Evolutionary conservation across 2,888 invertebrate species (phyloP), one percentile per base, ranked within the genome.

Genomic region (Trissolcus brochymenae): DNA sequence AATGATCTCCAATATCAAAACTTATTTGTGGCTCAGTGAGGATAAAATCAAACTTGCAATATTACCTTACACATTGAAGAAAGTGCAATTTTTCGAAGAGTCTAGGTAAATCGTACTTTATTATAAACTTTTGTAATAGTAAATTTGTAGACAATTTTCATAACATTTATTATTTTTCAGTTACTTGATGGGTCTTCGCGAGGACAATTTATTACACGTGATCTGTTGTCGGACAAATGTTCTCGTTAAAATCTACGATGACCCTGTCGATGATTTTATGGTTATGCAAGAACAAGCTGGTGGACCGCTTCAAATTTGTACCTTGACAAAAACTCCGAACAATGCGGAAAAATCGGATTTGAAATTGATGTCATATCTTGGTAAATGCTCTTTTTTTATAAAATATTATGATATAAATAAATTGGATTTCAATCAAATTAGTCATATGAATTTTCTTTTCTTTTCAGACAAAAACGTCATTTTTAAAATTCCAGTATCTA

Each of bases 401-500:
- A 9, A 53, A n/a, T 29, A n/a, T n/a, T n/a, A n/a, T n/a, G n/a
- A n/a, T n/a, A n/a, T 0, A 55, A 11, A 35, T 16, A 35, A 55
- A 35, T 66, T 59, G n/a, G n/a, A 14, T 53, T 60, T 62, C 29
- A 40, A 17, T 21, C 17, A 51, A 40, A 50, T 29, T 35, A 29
- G 50, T 11, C 4, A 50, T 17, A 43, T 65, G n/a, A n/a, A 59
- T 29, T 19, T 19, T 1, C 4, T 29, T 29, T 29, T 54, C 2
- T 72, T 53, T 50, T 19, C 76, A 86, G 89, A 84, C 43, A 85
- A 87, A 51, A 73, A 86, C 60, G 76, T 83, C 2, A 86, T 84
- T 41, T 87, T 88, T 62, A 82, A 85, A 51, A 83, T 89, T 55
- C 62, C 80, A 54, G 87, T 89, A 25, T 78, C 86, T 13, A 71